phyloP scores from a whole-genome alignment of 2,797 vertebrate species.

The Hydrophis major region DNA sequence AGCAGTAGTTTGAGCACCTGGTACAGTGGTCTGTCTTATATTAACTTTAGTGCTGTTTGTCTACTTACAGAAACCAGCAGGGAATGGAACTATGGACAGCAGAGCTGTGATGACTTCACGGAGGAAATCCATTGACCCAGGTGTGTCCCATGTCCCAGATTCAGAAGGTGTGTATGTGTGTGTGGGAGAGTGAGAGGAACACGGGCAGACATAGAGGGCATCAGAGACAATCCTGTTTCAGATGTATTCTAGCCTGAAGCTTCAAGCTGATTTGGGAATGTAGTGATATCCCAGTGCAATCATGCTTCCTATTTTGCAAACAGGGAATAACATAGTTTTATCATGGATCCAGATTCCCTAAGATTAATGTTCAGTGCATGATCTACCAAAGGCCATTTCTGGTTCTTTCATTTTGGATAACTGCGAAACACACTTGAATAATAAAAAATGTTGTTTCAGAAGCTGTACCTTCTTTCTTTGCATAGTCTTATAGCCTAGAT shows the following conservation, averaged over 20 bases:
- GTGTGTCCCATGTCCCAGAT: constrained; percentile 84
- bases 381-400: not conserved
- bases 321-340: not conserved
- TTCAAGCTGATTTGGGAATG: not conserved
- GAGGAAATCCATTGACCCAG: constrained; percentile 85
- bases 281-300: not conserved
- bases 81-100: constrained; percentile 83
- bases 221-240: not conserved
- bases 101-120: constrained; percentile 82
- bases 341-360: not conserved
- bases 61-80: constrained; percentile 82
- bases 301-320: not conserved
- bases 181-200: fast-evolving
- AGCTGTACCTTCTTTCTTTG: not conserved
- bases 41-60: not conserved
- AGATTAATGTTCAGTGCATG: not conserved
- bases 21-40: not conserved
- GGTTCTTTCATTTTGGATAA: not conserved
- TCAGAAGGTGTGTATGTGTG: constrained; percentile 85
- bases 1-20: not conserved
- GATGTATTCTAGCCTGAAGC: not conserved
- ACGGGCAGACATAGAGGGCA: not conserved
- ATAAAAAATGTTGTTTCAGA: not conserved
- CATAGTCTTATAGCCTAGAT: not conserved
- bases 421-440: not conserved